phyloP scores from a whole-genome alignment of 1,140 invertebrate species.

The Drosophila triauraria region DNA sequence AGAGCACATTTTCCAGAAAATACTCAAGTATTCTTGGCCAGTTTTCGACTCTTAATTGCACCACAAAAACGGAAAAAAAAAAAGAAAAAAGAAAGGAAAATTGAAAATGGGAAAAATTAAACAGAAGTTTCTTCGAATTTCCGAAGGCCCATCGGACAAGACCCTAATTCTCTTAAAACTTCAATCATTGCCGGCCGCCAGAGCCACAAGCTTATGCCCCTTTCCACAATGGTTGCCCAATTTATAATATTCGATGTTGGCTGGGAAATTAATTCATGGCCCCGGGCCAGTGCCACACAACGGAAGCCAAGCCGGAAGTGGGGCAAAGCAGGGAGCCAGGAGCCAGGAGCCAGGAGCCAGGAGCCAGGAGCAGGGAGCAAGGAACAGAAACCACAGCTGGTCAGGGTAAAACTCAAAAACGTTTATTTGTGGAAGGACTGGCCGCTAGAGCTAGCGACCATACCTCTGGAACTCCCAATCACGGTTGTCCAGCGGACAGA shows the following conservation, averaged over 20 bases:
- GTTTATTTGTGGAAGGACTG: slow-evolving; percentile 3
- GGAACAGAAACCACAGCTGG: neutral
- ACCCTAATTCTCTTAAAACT: slow-evolving; percentile 24
- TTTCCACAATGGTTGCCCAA: slow-evolving; percentile 26
- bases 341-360: neutral
- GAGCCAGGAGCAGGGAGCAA: neutral
- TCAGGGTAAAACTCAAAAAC: neutral
- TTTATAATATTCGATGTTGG: slow-evolving; percentile 51
- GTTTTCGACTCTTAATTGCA: slow-evolving; percentile 7
- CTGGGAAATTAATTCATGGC: slow-evolving; percentile 59
- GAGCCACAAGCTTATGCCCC: too few relatives aligned
- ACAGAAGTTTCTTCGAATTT: slow-evolving; percentile 12
- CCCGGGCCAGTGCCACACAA: slow-evolving; percentile 19
- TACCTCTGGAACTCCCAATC: slow-evolving; percentile 41
- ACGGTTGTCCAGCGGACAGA: slow-evolving; percentile 40
- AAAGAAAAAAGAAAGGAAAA: neutral
- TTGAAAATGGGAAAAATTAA: slow-evolving; percentile 8
- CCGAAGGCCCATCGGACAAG: neutral
- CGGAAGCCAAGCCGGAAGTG: slow-evolving; percentile 11
- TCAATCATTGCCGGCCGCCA: slow-evolving; percentile 15
- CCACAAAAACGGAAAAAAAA: neutral
- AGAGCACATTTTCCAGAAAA: neutral
- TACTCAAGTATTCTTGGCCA: neutral
- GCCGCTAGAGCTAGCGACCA: slow-evolving; percentile 6
- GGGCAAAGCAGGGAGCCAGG: neutral